Percentiles rank a stretch among this genome's conserved stretches.
Conservation (phyloP, 2,888 invertebrate species). For the Meiosimyza decipiens region DNA sequence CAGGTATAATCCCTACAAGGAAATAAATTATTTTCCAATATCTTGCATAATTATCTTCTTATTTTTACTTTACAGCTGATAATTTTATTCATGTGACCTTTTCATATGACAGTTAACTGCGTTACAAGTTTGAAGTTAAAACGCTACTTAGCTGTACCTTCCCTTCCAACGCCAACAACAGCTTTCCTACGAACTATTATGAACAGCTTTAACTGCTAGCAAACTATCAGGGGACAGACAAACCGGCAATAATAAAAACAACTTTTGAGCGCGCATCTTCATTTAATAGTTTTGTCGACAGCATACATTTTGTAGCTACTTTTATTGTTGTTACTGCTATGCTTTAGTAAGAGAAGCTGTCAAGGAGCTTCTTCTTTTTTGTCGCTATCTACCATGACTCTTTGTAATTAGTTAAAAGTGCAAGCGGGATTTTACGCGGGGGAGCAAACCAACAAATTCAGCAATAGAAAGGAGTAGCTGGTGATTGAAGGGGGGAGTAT, state of each 20-base stretch:
- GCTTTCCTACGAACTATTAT: not conserved
- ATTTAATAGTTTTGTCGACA: slow-evolving; percentile 23
- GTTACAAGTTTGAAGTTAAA: slow-evolving; percentile 18
- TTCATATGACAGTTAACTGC: slow-evolving; percentile 31
- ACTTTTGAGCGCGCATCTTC: slow-evolving; percentile 22
- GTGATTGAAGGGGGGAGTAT: too few species aligned
- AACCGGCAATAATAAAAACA: too few species aligned
- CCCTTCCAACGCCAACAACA: not conserved
- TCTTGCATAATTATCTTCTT: too few species aligned
- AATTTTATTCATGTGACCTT: slow-evolving; percentile 48
- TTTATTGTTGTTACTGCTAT: not conserved
- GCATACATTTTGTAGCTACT: not conserved
- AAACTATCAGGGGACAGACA: too few species aligned
- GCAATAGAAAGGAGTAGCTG: too few species aligned
- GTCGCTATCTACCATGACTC: slow-evolving; percentile 6
- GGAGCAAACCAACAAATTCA: too few species aligned
- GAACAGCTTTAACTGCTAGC: too few species aligned
- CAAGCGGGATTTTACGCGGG: not conserved
- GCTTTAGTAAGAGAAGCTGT: slow-evolving; percentile 3
- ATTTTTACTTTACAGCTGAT: slow-evolving; percentile 26
- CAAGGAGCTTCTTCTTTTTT: slow-evolving; percentile 9
- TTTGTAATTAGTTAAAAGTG: slow-evolving; percentile 16
- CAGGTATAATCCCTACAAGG: too few species aligned
- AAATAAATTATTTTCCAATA: too few species aligned
- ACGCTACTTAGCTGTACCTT: not conserved